Conservation (phyloP, 2,888 invertebrate species). For the Acanthosoma haemorrhoidale region DNA sequence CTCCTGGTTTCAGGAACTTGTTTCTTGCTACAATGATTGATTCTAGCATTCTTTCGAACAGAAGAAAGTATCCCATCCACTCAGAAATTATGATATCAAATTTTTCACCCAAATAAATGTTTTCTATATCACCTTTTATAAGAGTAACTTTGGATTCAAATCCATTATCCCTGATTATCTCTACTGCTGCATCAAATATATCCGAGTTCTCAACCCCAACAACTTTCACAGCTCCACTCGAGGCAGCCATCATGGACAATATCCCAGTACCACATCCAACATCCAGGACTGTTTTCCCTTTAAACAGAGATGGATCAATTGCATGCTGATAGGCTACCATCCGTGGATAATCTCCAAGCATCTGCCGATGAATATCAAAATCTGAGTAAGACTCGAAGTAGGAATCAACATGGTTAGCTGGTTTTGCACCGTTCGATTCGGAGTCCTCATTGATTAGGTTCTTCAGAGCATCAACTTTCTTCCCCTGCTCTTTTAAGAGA, state of each 20-base stretch:
- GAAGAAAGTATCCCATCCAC: constrained; percentile 97
- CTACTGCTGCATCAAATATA: constrained; percentile 91
- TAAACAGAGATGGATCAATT: constrained; percentile 38
- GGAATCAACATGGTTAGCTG: constrained; percentile 57
- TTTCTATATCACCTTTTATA: constrained; percentile 81
- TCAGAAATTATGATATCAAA: constrained; percentile 90
- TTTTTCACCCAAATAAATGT: constrained; percentile 61
- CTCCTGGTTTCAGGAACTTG: constrained; percentile 59
- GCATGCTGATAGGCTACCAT: constrained; percentile 9
- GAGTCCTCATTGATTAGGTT: constrained; percentile 42
- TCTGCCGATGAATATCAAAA: constrained; percentile 73
- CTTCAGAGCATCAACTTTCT: constrained; percentile 44
- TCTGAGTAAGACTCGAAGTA: constrained; percentile 53
- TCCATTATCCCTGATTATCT: constrained; percentile 82
- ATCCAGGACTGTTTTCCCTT: constrained; percentile 80
- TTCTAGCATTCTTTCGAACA: constrained; percentile 96
- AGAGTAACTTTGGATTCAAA: constrained; percentile 66
- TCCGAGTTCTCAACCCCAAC: constrained; percentile 94
- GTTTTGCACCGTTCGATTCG: constrained; percentile 47
- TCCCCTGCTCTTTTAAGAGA: constrained; percentile 45
- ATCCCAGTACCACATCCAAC: constrained; percentile 98
- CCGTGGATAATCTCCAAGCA: constrained; percentile 66
- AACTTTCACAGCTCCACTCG: constrained; percentile 79
- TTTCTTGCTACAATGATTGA: constrained; percentile 86
- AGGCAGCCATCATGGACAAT: constrained; percentile 94